Evolutionary conservation across 2,113 vertebrate species (phyloP).

Genomic region (Numida meleagris): DNA sequence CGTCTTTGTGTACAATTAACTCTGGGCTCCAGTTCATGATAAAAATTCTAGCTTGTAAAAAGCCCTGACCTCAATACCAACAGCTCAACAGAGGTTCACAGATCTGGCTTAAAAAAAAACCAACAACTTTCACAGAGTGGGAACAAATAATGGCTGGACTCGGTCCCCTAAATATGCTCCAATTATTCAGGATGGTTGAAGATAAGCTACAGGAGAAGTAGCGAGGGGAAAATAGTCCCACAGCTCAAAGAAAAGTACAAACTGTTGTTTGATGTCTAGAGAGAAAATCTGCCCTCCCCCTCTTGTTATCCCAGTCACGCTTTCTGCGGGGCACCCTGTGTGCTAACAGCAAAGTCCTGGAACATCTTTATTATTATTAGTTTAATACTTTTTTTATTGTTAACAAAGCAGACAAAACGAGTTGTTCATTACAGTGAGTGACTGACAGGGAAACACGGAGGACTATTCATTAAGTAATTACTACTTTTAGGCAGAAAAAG

Average conservation of each 20-base stretch:
- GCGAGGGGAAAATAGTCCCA: slow-evolving; percentile 4
- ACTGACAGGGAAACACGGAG: slow-evolving; percentile 81
- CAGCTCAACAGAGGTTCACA: slow-evolving; percentile 66
- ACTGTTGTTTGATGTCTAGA: slow-evolving; percentile 21
- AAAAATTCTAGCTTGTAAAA: slow-evolving; percentile 72
- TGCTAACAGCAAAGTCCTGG: slow-evolving; percentile 25
- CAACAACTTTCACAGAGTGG: slow-evolving; percentile 25
- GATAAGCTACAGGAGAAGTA: slow-evolving; percentile 41
- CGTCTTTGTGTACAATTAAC: slow-evolving; percentile 77
- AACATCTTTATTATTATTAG: slow-evolving; percentile 72
- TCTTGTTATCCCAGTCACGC: slow-evolving; percentile 33
- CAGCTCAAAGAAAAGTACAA: slow-evolving; percentile 9
- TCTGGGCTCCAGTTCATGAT: slow-evolving; percentile 73
- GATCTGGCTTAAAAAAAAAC: slow-evolving; percentile 31
- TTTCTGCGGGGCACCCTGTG: slow-evolving; percentile 32
- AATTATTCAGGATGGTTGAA: slow-evolving; percentile 59
- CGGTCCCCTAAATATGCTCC: slow-evolving; percentile 49
- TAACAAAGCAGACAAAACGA: slow-evolving; percentile 79
- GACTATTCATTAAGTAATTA: slow-evolving; percentile 84
- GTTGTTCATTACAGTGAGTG: slow-evolving; percentile 75
- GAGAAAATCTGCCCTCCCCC: slow-evolving; percentile 48
- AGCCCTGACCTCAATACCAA: slow-evolving; percentile 74
- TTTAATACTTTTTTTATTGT: slow-evolving; percentile 74
- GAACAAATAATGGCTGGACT: slow-evolving; percentile 54
- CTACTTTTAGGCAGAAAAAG: slow-evolving; percentile 79